A percentile compares a stretch with the other conserved stretches of the same genome.
phyloP scores from a whole-genome alignment of 2,888 invertebrate species.

The Sylvicola cinctus region DNA sequence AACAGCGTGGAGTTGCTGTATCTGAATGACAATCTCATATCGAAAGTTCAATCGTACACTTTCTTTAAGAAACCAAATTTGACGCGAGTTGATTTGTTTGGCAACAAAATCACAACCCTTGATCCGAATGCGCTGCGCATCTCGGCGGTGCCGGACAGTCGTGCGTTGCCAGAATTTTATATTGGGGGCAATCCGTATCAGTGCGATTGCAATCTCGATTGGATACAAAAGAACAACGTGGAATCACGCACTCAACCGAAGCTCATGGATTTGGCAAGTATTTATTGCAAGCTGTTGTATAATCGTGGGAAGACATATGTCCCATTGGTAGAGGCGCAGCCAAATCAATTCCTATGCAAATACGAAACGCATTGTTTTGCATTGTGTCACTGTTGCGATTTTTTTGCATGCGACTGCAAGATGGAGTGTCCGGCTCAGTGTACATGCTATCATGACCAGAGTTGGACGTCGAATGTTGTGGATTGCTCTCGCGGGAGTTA shows the following conservation, averaged over 20 bases:
- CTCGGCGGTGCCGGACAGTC: slow-evolving; percentile 56
- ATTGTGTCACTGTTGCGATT: slow-evolving; percentile 88
- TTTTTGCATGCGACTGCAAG: slow-evolving; percentile 92
- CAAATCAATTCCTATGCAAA: slow-evolving; percentile 78
- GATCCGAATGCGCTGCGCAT: slow-evolving; percentile 73
- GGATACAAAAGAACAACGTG: slow-evolving; percentile 78
- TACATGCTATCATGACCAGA: slow-evolving; percentile 84
- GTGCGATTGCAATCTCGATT: slow-evolving; percentile 90
- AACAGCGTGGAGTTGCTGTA: slow-evolving; percentile 69
- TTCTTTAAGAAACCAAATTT: slow-evolving; percentile 79
- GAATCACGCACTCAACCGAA: slow-evolving; percentile 68
- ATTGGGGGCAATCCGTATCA: slow-evolving; percentile 86
- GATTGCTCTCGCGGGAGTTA: slow-evolving; percentile 71
- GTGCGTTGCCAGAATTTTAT: slow-evolving; percentile 71
- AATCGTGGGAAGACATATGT: slow-evolving; percentile 67
- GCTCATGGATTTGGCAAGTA: slow-evolving; percentile 73
- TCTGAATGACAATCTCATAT: slow-evolving; percentile 75
- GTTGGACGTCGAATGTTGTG: slow-evolving; percentile 84
- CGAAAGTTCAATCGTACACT: slow-evolving; percentile 70
- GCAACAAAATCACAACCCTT: slow-evolving; percentile 76
- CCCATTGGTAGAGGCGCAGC: slow-evolving; percentile 66
- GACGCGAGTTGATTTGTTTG: slow-evolving; percentile 77
- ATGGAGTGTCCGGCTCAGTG: slow-evolving; percentile 90
- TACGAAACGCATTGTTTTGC: slow-evolving; percentile 88
- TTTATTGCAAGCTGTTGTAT: slow-evolving; percentile 73